phyloP scores from a whole-genome alignment of 2,797 vertebrate genomes.

The Enteromius trimaculatus region DNA sequence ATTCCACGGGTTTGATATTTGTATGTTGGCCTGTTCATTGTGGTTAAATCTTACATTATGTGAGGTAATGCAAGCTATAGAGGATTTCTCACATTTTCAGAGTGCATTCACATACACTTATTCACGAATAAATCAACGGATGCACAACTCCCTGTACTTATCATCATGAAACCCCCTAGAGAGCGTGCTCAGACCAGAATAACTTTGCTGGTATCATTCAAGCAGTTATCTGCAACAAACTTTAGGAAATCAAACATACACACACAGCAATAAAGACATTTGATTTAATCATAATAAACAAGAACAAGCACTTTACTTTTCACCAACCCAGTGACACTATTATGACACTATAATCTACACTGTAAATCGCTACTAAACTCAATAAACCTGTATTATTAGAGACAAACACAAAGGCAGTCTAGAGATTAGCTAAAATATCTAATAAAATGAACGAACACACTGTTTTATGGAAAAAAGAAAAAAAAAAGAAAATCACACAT shows the following conservation, averaged over 20 bases:
- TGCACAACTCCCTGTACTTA: neutral
- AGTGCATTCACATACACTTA: slow-evolving; percentile 22
- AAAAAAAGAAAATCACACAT: neutral
- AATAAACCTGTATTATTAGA: neutral
- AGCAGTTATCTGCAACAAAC: slow-evolving; percentile 25
- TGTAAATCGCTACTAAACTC: slow-evolving; percentile 22
- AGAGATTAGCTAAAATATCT: neutral
- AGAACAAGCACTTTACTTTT: slow-evolving; percentile 34
- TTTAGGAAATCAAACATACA: slow-evolving; percentile 30
- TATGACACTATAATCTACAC: neutral
- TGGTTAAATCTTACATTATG: slow-evolving; percentile 32
- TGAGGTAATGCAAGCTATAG: neutral
- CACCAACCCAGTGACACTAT: slow-evolving; percentile 26
- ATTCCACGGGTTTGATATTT: slow-evolving; percentile 9
- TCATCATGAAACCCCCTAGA: neutral
- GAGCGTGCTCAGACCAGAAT: neutral
- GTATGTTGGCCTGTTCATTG: slow-evolving; percentile 21
- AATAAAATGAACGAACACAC: neutral
- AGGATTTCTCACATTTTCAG: slow-evolving; percentile 34
- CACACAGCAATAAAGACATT: slow-evolving; percentile 27
- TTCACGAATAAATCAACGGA: slow-evolving; percentile 21
- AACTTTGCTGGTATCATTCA: slow-evolving; percentile 17
- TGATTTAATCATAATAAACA: slow-evolving; percentile 23
- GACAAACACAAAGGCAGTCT: slow-evolving; percentile 10
- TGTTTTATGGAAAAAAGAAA: neutral